A percentile compares a stretch with the other conserved stretches of the same genome.
These are phyloP conservation scores for Tragelaphus scriptus DNA, from an alignment of 2,113 vertebrate genomes.

Conservation along the genomic window DNA sequence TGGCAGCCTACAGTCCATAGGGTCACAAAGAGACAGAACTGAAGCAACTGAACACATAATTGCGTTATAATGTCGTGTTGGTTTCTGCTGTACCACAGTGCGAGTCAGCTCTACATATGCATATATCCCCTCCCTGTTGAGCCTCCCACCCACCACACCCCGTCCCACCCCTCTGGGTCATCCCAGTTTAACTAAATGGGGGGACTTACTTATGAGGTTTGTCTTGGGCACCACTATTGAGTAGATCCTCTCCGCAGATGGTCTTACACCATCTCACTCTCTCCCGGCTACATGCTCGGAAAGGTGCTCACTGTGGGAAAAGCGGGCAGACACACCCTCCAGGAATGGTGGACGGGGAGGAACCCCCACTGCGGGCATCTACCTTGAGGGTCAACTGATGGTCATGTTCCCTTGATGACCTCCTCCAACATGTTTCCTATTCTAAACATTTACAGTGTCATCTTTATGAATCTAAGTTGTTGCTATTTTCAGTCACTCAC, in stretches of 20 bases:
- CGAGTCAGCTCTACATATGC: neutral
- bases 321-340: neutral
- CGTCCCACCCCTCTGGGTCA: neutral
- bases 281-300: neutral
- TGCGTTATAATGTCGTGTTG: neutral
- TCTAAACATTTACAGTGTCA: neutral
- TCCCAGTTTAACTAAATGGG: neutral
- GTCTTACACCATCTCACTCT: neutral
- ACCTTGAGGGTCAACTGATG: neutral
- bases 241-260: neutral
- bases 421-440: neutral
- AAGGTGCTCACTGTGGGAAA: neutral
- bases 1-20: neutral
- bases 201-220: neutral
- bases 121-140: neutral
- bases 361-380: neutral
- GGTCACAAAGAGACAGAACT: neutral
- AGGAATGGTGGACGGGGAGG: neutral
- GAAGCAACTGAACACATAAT: fast-evolving
- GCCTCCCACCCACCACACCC: neutral
- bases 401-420: too few relatives aligned
- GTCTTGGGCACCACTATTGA: neutral
- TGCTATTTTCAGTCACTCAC: neutral
- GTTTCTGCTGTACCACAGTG: neutral
- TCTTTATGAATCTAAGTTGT: neutral